Percentiles rank a stretch among this genome's conserved stretches.
Conservation (phyloP, 35 echinoderm and acorn worm genomes). For the Ophioderma brevispina region DNA sequence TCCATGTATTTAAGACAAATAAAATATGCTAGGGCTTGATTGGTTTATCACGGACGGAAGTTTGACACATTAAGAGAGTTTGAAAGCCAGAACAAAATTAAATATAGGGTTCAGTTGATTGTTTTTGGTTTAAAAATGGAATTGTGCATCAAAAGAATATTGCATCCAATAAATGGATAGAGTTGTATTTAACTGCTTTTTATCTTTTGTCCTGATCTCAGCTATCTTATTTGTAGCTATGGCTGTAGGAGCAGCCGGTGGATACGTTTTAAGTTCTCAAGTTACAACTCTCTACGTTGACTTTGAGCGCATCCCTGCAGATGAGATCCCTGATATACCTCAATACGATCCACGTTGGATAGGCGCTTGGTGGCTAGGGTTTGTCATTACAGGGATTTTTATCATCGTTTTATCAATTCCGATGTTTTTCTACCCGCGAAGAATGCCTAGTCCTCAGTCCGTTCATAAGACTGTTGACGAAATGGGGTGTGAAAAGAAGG, state of each 20-base stretch:
- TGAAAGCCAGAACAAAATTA: too few species aligned
- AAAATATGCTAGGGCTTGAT: too few species aligned
- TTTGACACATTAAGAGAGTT: too few species aligned
- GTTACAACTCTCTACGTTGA: slow-evolving; percentile 51
- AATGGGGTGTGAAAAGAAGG: too few species aligned
- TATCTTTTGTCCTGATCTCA: too few species aligned
- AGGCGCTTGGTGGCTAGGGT: slow-evolving; percentile 79
- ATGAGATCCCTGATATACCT: slow-evolving; percentile 42
- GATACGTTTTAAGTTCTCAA: slow-evolving; percentile 41
- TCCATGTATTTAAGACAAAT: too few species aligned
- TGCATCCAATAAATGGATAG: neutral
- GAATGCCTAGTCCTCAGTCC: neutral
- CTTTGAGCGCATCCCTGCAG: slow-evolving; percentile 34
- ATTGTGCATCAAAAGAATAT: too few species aligned
- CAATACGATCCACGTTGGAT: slow-evolving; percentile 73
- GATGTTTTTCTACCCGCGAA: neutral
- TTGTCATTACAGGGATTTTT: slow-evolving; percentile 35
- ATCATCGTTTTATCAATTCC: slow-evolving; percentile 12
- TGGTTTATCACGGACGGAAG: too few species aligned
- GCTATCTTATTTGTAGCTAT: slow-evolving; percentile 36
- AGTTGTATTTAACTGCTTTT: too few species aligned
- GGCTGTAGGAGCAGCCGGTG: slow-evolving; percentile 42
- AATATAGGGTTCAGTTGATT: too few species aligned
- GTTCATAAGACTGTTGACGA: too few species aligned
- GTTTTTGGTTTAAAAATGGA: too few species aligned